Evolutionary conservation across 2,113 vertebrate genomes (phyloP).

Genomic region (Sinocyclocheilus anshuiensis): DNA sequence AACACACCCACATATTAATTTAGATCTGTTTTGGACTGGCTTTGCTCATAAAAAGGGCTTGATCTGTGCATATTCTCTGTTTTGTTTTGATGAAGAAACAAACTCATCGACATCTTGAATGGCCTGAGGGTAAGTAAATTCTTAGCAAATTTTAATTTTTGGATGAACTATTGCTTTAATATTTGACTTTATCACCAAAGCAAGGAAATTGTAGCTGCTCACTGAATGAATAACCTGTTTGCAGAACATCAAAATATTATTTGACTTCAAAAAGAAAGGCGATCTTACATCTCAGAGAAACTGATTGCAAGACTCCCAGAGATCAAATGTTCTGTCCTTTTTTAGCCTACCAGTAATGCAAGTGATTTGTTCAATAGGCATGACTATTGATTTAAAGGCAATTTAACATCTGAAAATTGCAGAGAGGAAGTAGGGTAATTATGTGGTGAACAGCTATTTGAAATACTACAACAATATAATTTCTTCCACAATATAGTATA

Average conservation of each 20-base stretch:
- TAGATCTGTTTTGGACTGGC: too few species aligned
- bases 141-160: too few species aligned
- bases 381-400: neutral
- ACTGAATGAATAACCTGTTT: neutral
- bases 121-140: too few species aligned
- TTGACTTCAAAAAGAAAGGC: neutral
- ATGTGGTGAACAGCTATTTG: neutral
- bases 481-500: neutral
- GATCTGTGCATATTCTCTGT: too few species aligned
- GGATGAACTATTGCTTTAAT: too few species aligned
- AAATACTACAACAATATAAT: neutral
- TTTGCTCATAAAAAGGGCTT: too few species aligned
- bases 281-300: neutral
- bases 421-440: neutral
- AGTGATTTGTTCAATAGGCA: neutral
- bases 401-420: neutral
- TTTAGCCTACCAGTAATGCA: constrained; percentile 9
- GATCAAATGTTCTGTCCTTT: constrained; percentile 14
- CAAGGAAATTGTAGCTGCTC: neutral
- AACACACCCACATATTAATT: too few species aligned
- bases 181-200: neutral
- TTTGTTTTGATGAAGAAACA: too few species aligned
- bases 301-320: neutral
- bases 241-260: neutral
- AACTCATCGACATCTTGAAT: too few species aligned